phyloP scores from a whole-genome alignment of 2,113 vertebrate genomes.

The Campylorhamphus procurvoides region DNA sequence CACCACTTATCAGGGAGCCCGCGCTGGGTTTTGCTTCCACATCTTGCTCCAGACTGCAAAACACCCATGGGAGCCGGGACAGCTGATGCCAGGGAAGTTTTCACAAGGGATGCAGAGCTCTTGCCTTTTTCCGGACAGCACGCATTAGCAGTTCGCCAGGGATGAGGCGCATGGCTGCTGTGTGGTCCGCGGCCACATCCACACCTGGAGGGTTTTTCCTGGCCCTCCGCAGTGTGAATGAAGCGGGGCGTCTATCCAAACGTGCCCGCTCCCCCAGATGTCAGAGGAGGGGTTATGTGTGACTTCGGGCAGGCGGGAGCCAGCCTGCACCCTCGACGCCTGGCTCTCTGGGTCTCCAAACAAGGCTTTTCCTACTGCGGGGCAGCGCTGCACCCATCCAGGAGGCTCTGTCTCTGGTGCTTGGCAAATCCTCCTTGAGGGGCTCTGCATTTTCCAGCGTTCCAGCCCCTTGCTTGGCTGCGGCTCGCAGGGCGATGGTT shows the following conservation, averaged over 20 bases:
- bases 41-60: neutral
- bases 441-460: neutral
- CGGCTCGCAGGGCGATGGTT: neutral
- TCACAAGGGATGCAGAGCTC: neutral
- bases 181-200: fast-evolving
- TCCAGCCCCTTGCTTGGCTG: neutral
- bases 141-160: neutral
- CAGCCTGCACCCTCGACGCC: neutral
- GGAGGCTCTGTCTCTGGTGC: neutral
- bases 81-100: neutral
- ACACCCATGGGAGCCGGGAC: fast-evolving
- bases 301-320: neutral
- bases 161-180: neutral
- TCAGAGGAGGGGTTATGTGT: neutral
- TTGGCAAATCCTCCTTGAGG: neutral
- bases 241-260: neutral
- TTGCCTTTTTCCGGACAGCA: neutral
- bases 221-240: neutral
- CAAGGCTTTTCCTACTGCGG: neutral
- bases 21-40: neutral
- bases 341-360: neutral
- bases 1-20: neutral
- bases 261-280: fast-evolving
- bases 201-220: neutral
- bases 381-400: neutral